These are phyloP conservation scores for Hylaeus volcanicus DNA, from an alignment of 1,140 invertebrate species.

Conservation along the genomic window DNA sequence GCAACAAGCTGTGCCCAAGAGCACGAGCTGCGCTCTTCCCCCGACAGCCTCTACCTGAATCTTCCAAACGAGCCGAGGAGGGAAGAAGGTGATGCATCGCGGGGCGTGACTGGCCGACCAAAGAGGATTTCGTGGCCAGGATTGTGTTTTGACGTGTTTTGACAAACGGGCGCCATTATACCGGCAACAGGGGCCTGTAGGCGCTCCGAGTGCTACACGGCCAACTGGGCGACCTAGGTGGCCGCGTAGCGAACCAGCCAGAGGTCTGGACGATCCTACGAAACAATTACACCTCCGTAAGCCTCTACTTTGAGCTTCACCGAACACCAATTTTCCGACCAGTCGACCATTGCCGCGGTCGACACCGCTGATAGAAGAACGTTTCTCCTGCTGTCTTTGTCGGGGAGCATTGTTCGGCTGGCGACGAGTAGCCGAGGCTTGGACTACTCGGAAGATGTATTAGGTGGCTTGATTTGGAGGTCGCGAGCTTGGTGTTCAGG, in stretches of 20 bases:
- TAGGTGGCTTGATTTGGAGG: too few relatives aligned
- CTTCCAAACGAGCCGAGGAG: constrained; percentile 36
- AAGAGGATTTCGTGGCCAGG: constrained; percentile 65
- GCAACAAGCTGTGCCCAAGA: constrained; percentile 42
- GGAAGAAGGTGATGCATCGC: constrained; percentile 67
- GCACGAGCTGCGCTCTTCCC: constrained; percentile 33
- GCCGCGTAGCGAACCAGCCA: constrained; percentile 51
- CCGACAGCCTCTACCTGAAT: constrained; percentile 40
- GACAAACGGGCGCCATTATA: constrained; percentile 80
- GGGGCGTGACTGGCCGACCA: constrained; percentile 66
- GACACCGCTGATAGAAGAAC: not conserved
- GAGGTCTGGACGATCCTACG: constrained; percentile 46
- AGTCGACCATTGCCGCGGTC: not conserved
- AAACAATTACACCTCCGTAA: constrained; percentile 58
- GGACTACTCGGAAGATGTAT: too few relatives aligned
- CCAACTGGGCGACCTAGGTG: constrained; percentile 75
- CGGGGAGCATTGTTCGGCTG: not conserved
- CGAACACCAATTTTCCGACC: constrained; percentile 27
- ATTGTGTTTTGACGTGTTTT: constrained; percentile 80
- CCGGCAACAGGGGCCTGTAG: constrained; percentile 62
- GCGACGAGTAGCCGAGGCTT: not conserved
- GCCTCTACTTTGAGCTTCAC: constrained; percentile 45
- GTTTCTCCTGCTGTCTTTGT: not conserved
- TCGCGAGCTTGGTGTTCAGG: too few relatives aligned
- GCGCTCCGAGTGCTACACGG: constrained; percentile 66